Base-by-base conservation (phyloP, 2,888 invertebrate species). In the Sminthurides aquaticus region DNA sequence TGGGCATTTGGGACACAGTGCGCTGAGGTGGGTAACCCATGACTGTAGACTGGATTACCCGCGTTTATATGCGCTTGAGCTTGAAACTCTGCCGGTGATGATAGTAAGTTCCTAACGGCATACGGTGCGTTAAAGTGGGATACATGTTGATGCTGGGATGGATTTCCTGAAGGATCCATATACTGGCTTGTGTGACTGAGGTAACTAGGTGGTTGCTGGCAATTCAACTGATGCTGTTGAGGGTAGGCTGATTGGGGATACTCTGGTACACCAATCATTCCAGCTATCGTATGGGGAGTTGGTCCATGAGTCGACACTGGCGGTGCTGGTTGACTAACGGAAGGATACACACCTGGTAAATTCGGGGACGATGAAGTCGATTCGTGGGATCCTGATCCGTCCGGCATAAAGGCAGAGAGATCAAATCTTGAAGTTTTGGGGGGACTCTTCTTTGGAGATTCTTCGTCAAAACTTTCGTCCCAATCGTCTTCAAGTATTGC, bases 401-500 rank as follows among this genome's bases (percentile, higher is more conserved):
- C 59, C 11, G 67, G 63, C 70, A 71, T 70, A 52, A 72, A 71
- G 11, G 72, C 73, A 24, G 72, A 70, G 69, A 72, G 71, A 61
- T 74, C 74, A 70, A 74, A 74, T 18, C 74, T 60, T 20, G 73
- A 71, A 48, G 71, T 67, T 65, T 74, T 74, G 5, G 71, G 72
- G 29, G 73, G 73, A 62, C 71, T 68, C 27, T 66, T 65, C 34
- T 68, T 68, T 20, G 65, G 65, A 18, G 72, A 66, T 27, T 72
- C 72, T 28, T 73, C 73, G 20, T 69, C 69, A 27, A 69, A 71
- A 56, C 60, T 66, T 63, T 71, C 70, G 43, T 74, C 74, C 74
- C 74, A 74, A 24, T 74, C 74, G 48, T 74, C 73, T 27, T 73
- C 74, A 11, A 74, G 65, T 60, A 74, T 74, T 22, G 74, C 73